These are phyloP conservation scores for Zoanthus sociatus DNA, from an alignment of 92 coral and sea anemone genomes.

Conservation along the genomic window DNA sequence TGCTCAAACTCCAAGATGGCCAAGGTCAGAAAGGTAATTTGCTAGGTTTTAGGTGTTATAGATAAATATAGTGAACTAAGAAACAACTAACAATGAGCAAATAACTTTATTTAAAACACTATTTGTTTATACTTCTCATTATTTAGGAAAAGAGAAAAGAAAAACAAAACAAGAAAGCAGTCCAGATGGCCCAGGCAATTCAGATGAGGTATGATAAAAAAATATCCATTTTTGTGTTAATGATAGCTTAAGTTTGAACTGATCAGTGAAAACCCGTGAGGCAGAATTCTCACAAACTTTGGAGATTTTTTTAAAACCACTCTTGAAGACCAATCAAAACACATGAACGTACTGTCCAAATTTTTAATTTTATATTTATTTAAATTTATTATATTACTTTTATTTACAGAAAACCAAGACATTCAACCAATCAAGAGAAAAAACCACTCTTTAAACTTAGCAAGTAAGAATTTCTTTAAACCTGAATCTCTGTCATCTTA, in stretches of 20 bases:
- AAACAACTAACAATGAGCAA: background rate
- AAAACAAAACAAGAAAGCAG: constrained; percentile 61
- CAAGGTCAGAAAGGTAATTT: too few species aligned
- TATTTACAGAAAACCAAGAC: constrained; percentile 62
- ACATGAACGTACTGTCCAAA: too few species aligned
- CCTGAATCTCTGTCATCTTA: too few species aligned
- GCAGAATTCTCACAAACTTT: too few species aligned
- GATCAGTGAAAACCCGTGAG: too few species aligned
- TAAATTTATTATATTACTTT: background rate
- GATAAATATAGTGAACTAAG: too few species aligned
- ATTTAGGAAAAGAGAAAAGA: constrained; percentile 62
- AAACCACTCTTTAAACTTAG: constrained; percentile 90
- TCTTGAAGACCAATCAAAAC: too few species aligned
- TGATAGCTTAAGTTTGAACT: too few species aligned
- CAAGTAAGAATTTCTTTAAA: constrained; percentile 65
- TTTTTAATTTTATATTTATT: too few species aligned
- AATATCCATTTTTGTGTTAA: too few species aligned
- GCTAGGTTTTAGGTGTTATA: too few species aligned
- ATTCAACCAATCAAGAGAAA: constrained; percentile 62
- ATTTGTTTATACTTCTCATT: background rate
- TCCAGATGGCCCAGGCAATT: constrained; percentile 70
- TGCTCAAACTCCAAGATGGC: too few species aligned
- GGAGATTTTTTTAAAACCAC: background rate
- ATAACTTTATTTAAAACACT: background rate
- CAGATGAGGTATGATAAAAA: constrained; percentile 56